Conservation (phyloP, 2,113 vertebrate species). For the Podilymbus podiceps region DNA sequence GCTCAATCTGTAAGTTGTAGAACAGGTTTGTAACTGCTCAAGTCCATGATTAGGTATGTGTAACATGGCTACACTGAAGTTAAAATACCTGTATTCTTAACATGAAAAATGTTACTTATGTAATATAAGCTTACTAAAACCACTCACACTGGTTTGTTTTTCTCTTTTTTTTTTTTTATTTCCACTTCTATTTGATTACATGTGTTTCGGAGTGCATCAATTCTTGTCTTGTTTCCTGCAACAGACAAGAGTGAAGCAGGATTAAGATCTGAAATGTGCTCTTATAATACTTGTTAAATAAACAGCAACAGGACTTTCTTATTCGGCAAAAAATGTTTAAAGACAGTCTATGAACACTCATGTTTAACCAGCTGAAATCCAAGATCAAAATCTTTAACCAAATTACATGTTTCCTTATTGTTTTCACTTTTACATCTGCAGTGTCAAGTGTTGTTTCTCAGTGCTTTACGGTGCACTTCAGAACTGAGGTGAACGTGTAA, state of each 20-base stretch:
- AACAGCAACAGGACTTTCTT: neutral
- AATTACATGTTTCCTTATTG: neutral
- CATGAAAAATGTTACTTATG: neutral
- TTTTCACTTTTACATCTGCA: neutral
- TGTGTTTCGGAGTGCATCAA: neutral
- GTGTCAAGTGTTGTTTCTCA: neutral
- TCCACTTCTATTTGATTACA: rapidly evolving
- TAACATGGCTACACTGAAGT: neutral
- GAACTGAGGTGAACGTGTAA: neutral
- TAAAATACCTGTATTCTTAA: neutral
- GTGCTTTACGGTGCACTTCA: neutral
- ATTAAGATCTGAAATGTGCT: neutral
- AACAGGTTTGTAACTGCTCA: neutral
- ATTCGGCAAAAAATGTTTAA: neutral
- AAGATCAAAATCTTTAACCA: neutral
- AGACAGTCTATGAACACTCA: rapidly evolving
- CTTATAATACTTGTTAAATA: neutral
- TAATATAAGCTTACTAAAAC: neutral
- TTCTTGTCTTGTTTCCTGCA: neutral
- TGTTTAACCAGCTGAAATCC: neutral
- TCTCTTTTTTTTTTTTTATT: neutral
- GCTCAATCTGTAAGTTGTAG: neutral
- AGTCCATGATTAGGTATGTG: neutral
- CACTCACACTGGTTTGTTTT: neutral
- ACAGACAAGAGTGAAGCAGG: neutral